A percentile compares a stretch with the other conserved stretches of the same genome.
Evolutionary conservation across 2,888 invertebrate genomes (phyloP).

Genomic region (Dicyrtoma fusca): DNA sequence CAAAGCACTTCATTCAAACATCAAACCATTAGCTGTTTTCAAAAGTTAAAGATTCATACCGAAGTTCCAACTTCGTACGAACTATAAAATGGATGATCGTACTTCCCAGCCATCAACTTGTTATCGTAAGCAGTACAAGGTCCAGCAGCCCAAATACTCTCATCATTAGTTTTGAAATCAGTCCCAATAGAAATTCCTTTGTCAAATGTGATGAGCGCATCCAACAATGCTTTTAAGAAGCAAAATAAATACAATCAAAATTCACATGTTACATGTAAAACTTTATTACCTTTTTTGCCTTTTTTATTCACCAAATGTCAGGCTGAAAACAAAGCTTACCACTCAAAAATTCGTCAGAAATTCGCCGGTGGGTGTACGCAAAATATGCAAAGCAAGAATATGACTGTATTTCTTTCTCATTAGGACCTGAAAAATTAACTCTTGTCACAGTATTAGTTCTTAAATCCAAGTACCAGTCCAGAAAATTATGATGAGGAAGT

Average conservation of each 20-base stretch:
- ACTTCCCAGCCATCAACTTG: slow-evolving; percentile 64
- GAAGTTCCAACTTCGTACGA: slow-evolving; percentile 69
- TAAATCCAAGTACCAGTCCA: slow-evolving; percentile 46
- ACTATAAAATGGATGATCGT: slow-evolving; percentile 65
- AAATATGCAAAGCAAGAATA: slow-evolving; percentile 51
- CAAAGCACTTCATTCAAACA: no score
- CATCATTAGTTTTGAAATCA: slow-evolving; percentile 69
- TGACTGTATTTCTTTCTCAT: slow-evolving; percentile 35
- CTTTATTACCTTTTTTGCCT: no score
- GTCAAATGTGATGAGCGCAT: slow-evolving; percentile 59
- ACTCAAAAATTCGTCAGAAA: slow-evolving; percentile 50
- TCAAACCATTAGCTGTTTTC: background rate
- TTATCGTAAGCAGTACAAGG: slow-evolving; percentile 68
- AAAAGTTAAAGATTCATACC: slow-evolving; percentile 59
- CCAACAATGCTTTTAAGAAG: slow-evolving; percentile 30
- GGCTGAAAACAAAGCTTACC: slow-evolving; percentile 29
- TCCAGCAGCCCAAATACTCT: slow-evolving; percentile 69
- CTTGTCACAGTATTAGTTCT: slow-evolving; percentile 47
- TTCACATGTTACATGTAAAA: background rate
- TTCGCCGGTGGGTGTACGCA: slow-evolving; percentile 43
- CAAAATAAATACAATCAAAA: background rate
- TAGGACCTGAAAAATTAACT: slow-evolving; percentile 42
- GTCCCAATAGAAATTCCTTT: slow-evolving; percentile 69
- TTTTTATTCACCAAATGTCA: background rate
- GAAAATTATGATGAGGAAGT: slow-evolving; percentile 45